Evolutionary conservation across 1,140 invertebrate genomes (phyloP).

Genomic region (Pemphigus obesinymphae): DNA sequence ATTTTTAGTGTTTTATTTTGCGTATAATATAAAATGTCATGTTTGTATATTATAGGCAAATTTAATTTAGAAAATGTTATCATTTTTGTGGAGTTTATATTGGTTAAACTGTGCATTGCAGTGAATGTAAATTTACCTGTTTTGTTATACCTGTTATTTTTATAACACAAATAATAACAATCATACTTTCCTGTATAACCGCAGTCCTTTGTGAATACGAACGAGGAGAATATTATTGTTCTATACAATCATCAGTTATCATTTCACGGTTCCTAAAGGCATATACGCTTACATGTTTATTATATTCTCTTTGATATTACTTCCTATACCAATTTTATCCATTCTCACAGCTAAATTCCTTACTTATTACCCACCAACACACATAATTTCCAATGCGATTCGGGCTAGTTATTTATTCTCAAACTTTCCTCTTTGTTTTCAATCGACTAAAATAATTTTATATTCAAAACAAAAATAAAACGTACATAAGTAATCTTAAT

Average conservation of each 20-base stretch:
- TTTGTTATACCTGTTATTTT: too few species aligned
- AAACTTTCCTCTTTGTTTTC: conserved; percentile 21
- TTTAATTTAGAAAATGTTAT: too few species aligned
- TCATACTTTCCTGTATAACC: background rate
- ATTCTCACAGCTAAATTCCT: background rate
- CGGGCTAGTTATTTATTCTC: background rate
- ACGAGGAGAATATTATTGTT: background rate
- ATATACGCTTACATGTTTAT: conserved; percentile 11
- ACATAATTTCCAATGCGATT: background rate
- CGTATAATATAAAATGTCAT: too few species aligned
- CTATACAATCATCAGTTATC: background rate
- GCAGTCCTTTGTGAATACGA: background rate
- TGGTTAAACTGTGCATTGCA: too few species aligned
- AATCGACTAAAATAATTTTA: background rate
- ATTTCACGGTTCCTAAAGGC: background rate
- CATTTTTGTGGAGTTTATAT: too few species aligned
- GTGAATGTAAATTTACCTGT: too few species aligned
- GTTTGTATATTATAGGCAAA: too few species aligned
- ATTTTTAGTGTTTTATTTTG: too few species aligned
- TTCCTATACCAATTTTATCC: background rate
- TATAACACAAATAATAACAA: background rate
- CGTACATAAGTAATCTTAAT: background rate
- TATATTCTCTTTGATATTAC: background rate
- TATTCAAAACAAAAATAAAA: background rate
- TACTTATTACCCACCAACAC: background rate